Conservation (phyloP, 2,888 invertebrate genomes). For the Rhodophaea formosa region DNA sequence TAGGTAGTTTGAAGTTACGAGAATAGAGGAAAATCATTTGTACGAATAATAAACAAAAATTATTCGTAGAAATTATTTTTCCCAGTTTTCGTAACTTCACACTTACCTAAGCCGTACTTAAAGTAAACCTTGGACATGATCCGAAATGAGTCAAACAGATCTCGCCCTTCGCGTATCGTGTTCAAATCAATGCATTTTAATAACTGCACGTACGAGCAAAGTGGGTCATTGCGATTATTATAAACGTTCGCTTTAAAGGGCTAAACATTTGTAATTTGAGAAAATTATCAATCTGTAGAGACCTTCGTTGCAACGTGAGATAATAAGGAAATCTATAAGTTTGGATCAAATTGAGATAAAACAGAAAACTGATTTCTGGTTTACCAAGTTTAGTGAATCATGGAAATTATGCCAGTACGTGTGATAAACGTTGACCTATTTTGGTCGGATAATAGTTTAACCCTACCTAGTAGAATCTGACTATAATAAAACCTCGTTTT, state of each 20-base stretch:
- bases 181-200: constrained; percentile 26
- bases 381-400: no score
- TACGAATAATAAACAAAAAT: no score
- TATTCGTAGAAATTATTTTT: no score
- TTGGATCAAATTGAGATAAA: no score
- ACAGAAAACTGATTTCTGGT: no score
- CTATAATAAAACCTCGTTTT: no score
- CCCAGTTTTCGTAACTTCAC: not conserved
- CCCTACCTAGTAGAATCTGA: no score
- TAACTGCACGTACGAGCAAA: constrained; percentile 25
- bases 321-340: not conserved
- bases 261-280: constrained; percentile 13
- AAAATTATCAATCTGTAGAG: not conserved
- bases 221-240: constrained; percentile 24
- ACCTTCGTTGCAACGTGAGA: not conserved
- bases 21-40: no score
- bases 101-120: not conserved
- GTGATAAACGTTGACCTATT: no score
- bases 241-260: constrained; percentile 11
- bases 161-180: constrained; percentile 28
- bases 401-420: no score
- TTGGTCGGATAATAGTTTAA: no score
- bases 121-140: constrained; percentile 10
- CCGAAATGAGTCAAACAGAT: constrained; percentile 15
- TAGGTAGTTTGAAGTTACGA: no score